Base-by-base conservation (phyloP, 2,888 invertebrate genomes). In the Eupsilia transversa region DNA sequence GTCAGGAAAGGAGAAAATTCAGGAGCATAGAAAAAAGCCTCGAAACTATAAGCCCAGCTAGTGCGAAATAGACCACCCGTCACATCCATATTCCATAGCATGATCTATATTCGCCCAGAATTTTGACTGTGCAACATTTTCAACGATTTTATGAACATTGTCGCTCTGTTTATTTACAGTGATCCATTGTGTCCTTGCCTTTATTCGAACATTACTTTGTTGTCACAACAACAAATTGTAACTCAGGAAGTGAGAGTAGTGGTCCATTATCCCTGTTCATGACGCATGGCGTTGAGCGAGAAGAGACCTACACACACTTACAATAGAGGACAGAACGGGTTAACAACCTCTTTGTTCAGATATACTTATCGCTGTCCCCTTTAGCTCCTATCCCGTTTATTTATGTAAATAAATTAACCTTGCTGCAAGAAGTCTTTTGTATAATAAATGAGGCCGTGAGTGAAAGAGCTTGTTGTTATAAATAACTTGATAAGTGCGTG, bases 181-280 rank as follows among this genome's bases (percentile, higher is more conserved):
- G 9, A 12, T 0, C 57, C 46, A 72, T 80, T 80, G 83, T 83
- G 41, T 54, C 27, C 46, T 60, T 17, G 12, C 41, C 23, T 61
- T 57, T 57, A 80, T 66, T 69, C 68, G 33, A 72, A 66, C 59
- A 69, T 41, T 33, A 66, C 65, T 80, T 80, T 80, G 80, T 83
- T 80, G 80, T 52, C 72, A 82, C 56, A 82, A 76, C 80, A 77
- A 82, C 57, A 54, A 63, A 64, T 79, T 73, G 60, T 66, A 63
- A 69, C 65, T 54, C 74, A 73, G 80, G 80, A 83, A 83, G 80
- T 83, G 57, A 80, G 84, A 84, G 80, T 57, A 79, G 30, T 57
- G 80, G 59, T 65, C 74, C 68, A 80, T 80, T 83, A 79, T 80
- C 43, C 80, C 74, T 65, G 80, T 27, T 20, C 79, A 68, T 64